Percentiles rank a stretch among this genome's conserved stretches.
phyloP scores from a whole-genome alignment of 2,888 invertebrate species.

The Lamellibrachia satsuma region DNA sequence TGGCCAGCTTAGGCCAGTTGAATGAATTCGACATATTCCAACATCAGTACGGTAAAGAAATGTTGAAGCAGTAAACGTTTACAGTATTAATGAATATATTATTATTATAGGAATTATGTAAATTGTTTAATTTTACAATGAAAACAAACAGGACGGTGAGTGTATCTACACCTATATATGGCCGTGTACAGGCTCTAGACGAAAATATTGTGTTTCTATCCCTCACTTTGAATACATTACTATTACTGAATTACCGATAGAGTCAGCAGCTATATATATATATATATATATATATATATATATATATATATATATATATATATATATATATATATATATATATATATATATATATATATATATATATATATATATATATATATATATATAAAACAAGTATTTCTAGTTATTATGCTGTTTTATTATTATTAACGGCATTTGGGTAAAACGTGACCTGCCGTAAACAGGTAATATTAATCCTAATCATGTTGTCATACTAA shows the following conservation, averaged over 20 bases:
- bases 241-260: too few species aligned
- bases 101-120: neutral
- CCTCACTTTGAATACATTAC: too few species aligned
- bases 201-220: too few species aligned
- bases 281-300: too few species aligned
- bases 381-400: too few species aligned
- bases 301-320: too few species aligned
- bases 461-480: neutral
- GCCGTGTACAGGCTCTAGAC: neutral
- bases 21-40: neutral
- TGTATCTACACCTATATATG: neutral
- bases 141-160: neutral
- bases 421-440: neutral
- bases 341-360: too few species aligned
- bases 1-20: neutral
- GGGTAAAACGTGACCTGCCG: neutral
- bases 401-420: too few species aligned
- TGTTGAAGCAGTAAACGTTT: neutral
- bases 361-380: too few species aligned
- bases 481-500: neutral
- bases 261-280: too few species aligned
- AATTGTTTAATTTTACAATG: too few species aligned
- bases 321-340: too few species aligned
- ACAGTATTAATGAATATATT: neutral
- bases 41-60: neutral